Conservation (phyloP, 2,888 invertebrate genomes). For the Microctonus brassicae region DNA sequence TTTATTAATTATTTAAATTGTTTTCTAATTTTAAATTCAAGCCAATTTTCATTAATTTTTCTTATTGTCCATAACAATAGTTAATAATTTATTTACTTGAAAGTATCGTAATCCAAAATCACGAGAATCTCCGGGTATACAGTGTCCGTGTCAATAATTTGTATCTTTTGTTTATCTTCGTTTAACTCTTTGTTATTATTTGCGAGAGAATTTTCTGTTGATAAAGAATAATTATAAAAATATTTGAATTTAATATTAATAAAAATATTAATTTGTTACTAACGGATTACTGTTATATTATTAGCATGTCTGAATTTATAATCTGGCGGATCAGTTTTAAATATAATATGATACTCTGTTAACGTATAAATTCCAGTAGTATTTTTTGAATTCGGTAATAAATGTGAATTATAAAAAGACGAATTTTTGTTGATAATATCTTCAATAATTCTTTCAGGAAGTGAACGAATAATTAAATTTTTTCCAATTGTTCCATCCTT, state of each 20-base stretch:
- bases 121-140: constrained; percentile 43
- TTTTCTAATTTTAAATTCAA: not conserved
- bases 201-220: not conserved
- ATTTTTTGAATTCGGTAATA: not conserved
- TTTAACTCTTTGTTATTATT: not conserved
- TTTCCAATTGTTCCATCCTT: constrained; percentile 37
- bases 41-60: not conserved
- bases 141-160: not conserved
- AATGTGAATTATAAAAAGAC: constrained; percentile 16
- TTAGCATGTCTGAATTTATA: not conserved
- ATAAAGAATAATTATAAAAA: not conserved
- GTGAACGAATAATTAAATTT: constrained; percentile 37
- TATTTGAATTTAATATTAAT: not conserved
- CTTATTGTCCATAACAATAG: not conserved
- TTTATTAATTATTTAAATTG: not conserved
- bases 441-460: constrained; percentile 34
- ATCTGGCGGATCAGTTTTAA: constrained; percentile 21
- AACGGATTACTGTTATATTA: constrained; percentile 5
- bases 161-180: not conserved
- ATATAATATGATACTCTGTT: constrained; percentile 35
- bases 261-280: not conserved
- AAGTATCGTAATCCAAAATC: constrained; percentile 42
- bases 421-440: constrained; percentile 31
- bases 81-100: constrained; percentile 34
- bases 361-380: constrained; percentile 1